Evolutionary conservation across 2,888 invertebrate species (phyloP).

Genomic region (Tanaodytes sp.): DNA sequence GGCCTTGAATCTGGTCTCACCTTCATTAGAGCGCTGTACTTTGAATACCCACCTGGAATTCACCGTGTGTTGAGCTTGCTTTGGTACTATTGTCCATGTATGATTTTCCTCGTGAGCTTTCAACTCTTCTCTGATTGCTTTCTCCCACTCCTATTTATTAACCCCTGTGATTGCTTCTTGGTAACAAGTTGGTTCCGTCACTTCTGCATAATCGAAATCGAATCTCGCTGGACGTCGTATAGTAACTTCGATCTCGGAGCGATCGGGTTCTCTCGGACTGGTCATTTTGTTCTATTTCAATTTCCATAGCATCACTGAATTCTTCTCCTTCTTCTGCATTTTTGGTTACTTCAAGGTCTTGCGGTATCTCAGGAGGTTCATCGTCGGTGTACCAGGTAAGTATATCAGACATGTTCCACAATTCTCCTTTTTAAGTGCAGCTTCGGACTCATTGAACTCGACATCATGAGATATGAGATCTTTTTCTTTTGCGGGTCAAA

Average conservation of each 20-base stretch:
- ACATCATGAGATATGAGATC: too few species aligned
- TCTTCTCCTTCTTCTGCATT: neutral
- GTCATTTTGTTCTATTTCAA: too few species aligned
- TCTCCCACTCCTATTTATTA: neutral
- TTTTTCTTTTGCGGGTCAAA: conserved; percentile 15
- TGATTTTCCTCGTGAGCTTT: conserved; percentile 11
- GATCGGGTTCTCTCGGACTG: too few species aligned
- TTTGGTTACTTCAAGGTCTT: neutral
- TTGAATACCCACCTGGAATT: conserved; percentile 33
- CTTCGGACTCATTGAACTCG: too few species aligned
- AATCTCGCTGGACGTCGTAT: neutral
- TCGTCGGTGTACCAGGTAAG: neutral
- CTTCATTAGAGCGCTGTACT: neutral
- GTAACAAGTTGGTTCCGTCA: neutral
- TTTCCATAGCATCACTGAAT: too few species aligned
- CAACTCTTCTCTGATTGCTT: conserved; percentile 19
- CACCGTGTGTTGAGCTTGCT: neutral
- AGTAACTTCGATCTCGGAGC: too few species aligned
- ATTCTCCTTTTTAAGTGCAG: too few species aligned
- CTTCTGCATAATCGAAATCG: neutral
- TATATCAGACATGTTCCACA: neutral
- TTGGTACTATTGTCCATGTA: conserved; percentile 38
- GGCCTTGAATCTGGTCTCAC: neutral
- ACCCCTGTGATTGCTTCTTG: conserved; percentile 1
- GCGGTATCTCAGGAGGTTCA: neutral